Evolutionary conservation across 1,140 invertebrate genomes (phyloP), one percentile per base, ranked within the genome.

Genomic region (Tetranychus cinnabarinus): DNA sequence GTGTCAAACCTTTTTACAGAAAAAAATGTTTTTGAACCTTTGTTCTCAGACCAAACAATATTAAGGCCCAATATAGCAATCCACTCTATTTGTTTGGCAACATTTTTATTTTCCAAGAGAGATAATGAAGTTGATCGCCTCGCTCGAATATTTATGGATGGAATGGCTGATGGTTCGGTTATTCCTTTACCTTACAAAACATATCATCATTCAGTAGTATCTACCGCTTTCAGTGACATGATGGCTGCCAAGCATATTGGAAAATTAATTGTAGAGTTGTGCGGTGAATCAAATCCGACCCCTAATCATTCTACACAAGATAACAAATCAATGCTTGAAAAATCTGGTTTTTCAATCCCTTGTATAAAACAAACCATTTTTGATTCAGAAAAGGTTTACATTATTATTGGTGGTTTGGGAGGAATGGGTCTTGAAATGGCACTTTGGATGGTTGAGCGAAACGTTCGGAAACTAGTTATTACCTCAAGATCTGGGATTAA

Each of bases 181-280:
- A 76, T 78, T 56, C 91, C 92, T 1, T 72, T 97, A 6, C 82
- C 83, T 1, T 74, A 78, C 8, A 88, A 84, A 1, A 81, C 90
- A 0, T 97, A 88, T 70, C 74, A 78, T 33, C 82, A 85, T 66
- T 78, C 82, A 62, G 82, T 92, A 73, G 78, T 88, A n/a, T 90
- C 96, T 72, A 83, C 88, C 70, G 90, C 88, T 2, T 95, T 95
- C 77, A 77, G 81, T 64, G 96, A 80, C 70, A 95, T 97, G 88
- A 90, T 89, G 23, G 82, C 85, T 1, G 91, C 91, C 46, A 91
- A 89, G 74, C 91, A 97, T 72, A 91, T 95, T 63, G 92, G 92
- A 66, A 97, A 96, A 77, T 89, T 97, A 15, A 46, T 78, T 1
- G 69, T 78, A 37, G 70, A 77, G 68, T 72, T 78, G 61, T 2